Conservation (phyloP, 1,140 invertebrate species). For the Euborellia annulipes region DNA sequence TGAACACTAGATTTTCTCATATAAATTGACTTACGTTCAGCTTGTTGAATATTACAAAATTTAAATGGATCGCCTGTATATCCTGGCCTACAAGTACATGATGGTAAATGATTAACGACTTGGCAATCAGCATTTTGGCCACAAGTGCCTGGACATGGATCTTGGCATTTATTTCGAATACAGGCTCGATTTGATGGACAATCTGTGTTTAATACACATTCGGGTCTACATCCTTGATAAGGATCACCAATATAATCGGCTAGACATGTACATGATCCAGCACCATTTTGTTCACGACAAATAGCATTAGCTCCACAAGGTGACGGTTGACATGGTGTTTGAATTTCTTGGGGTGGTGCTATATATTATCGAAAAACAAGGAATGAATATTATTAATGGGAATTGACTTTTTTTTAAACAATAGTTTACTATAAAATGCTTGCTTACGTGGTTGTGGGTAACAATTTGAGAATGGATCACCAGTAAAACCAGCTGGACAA, state of each 20-base stretch:
- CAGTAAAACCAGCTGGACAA: constrained; percentile 36
- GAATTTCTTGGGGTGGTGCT: constrained; percentile 21
- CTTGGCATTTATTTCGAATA: constrained; percentile 41
- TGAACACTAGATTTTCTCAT: constrained; percentile 24
- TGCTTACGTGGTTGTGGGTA: constrained; percentile 14
- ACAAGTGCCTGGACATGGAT: constrained; percentile 49
- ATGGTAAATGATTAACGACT: constrained; percentile 43
- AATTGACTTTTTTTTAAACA: neutral
- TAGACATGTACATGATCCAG: constrained; percentile 47
- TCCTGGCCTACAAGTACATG: constrained; percentile 29
- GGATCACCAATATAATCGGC: constrained; percentile 54
- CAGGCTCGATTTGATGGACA: constrained; percentile 41
- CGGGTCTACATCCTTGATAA: constrained; percentile 47
- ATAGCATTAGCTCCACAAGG: constrained; percentile 51
- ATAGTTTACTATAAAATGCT: constrained; percentile 3
- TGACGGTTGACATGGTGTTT: constrained; percentile 41
- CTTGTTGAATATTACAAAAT: constrained; percentile 27
- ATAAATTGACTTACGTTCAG: constrained; percentile 17
- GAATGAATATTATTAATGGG: neutral
- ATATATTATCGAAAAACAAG: no score
- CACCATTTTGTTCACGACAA: constrained; percentile 40
- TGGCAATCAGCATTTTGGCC: constrained; percentile 47
- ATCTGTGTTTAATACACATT: constrained; percentile 45
- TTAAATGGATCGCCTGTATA: constrained; percentile 41
- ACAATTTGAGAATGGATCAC: constrained; percentile 42